Conservation (phyloP, 2,888 invertebrate species). For the Papilio gigon region DNA sequence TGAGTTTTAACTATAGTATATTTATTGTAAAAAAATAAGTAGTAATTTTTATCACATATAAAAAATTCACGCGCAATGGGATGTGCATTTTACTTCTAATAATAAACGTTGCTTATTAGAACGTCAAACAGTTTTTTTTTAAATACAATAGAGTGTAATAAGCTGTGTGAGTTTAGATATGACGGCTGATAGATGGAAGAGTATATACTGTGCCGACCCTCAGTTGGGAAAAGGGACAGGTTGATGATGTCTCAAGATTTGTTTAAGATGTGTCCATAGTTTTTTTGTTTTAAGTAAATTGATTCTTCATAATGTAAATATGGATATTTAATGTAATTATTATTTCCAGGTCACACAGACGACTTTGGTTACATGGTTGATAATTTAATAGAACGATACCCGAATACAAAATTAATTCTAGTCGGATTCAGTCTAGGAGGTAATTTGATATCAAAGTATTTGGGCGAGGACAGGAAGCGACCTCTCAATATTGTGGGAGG, state of each 20-base stretch:
- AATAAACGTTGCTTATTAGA: no score
- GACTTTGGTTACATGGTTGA: conserved; percentile 93
- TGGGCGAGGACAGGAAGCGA: conserved; percentile 89
- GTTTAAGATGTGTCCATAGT: no score
- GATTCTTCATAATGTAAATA: background rate
- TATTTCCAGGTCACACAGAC: conserved; percentile 89
- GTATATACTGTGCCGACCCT: no score
- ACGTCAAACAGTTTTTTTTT: no score
- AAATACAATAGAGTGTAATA: no score
- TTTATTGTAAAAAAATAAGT: background rate
- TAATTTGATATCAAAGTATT: conserved; percentile 95
- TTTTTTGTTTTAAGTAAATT: no score
- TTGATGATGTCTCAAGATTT: no score
- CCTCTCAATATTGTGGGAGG: conserved; percentile 91
- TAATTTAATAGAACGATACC: conserved; percentile 87
- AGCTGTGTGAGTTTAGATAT: no score
- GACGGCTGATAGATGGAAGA: no score
- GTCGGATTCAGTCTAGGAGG: conserved; percentile 97
- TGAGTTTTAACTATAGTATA: background rate
- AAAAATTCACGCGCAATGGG: no score
- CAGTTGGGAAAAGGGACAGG: no score
- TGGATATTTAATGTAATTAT: background rate
- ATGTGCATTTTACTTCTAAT: no score
- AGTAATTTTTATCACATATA: background rate
- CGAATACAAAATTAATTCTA: conserved; percentile 89